Base-by-base conservation (phyloP, 2,113 vertebrate species). In the Platycercus adscitus region DNA sequence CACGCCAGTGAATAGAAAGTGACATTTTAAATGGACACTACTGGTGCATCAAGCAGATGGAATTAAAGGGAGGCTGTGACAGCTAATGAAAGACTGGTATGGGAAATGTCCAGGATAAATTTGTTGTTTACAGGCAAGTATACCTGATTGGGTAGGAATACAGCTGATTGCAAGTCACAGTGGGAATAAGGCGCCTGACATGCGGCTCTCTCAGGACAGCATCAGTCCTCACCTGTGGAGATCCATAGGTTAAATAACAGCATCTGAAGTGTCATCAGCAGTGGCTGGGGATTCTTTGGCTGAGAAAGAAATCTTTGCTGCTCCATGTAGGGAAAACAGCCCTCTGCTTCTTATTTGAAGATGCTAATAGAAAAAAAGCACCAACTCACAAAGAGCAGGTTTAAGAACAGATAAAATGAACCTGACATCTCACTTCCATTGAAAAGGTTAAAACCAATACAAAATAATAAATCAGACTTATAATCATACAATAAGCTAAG, bases 31-130 rank as follows among this genome's bases (percentile, higher is more conserved):
- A 78, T 31, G 63, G 90, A 73, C 95, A 79, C 89, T 88, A 56
- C 77, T 91, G 86, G 79, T 91, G 94, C 88, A 80, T 91, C 85
- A 93, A 82, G 89, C 70, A 93, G 80, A 92, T 83, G 70, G 96
- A 97, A 95, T 95, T 84, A 82, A 88, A 93, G 76, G 29, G 77
- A 68, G 47, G 43, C 78, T 75, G 9, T 37, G 63, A 86, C 46
- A 63, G 86, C 93, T 91, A 78, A 86, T 77, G 82, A 52, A 96
- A 89, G 55, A 69, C 78, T 87, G 84, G 61, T 41, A 50, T 81
- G 71, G 55, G 72, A 73, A 86, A 92, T 70, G 44, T 79, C 86
- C 66, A 41, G 82, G 86, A 65, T 0, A 16, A 75, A 68, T 91
- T 72, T 72, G 71, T 68, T 87, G 87, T 61, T 97, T 94, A 50